Conservation (phyloP, 2,888 invertebrate genomes). For the Tridacna gigas region DNA sequence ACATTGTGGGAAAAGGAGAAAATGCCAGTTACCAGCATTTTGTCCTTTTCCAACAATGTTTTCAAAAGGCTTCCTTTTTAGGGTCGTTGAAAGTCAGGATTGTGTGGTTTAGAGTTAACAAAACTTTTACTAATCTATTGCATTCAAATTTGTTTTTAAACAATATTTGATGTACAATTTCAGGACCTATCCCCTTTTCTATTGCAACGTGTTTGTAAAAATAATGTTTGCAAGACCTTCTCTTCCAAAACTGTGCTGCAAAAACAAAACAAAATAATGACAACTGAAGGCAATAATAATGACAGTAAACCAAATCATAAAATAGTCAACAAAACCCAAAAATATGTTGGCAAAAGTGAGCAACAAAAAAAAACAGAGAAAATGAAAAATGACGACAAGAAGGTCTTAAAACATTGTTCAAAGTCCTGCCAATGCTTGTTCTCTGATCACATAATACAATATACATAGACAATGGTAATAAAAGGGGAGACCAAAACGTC, state of each 20-base stretch:
- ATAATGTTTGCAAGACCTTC: conserved; percentile 22
- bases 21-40: no score
- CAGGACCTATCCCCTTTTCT: no score
- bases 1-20: no score
- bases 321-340: neutral
- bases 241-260: conserved; percentile 1
- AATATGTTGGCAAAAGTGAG: neutral
- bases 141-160: no score
- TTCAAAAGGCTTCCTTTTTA: no score
- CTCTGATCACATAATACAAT: conserved; percentile 9
- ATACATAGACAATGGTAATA: neutral
- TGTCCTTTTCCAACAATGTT: no score
- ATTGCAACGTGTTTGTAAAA: neutral
- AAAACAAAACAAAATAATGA: conserved; percentile 18
- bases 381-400: conserved; percentile 12
- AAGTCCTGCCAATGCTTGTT: neutral
- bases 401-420: conserved; percentile 8
- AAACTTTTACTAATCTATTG: no score
- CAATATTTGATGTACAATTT: no score
- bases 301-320: conserved; percentile 1
- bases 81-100: no score
- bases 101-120: no score
- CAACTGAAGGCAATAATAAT: neutral
- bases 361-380: conserved; percentile 5
- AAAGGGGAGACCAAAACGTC: neutral